These are phyloP conservation scores for Fukomys damarensis DNA, from an alignment of 2,113 vertebrate genomes.

Conservation along the genomic window DNA sequence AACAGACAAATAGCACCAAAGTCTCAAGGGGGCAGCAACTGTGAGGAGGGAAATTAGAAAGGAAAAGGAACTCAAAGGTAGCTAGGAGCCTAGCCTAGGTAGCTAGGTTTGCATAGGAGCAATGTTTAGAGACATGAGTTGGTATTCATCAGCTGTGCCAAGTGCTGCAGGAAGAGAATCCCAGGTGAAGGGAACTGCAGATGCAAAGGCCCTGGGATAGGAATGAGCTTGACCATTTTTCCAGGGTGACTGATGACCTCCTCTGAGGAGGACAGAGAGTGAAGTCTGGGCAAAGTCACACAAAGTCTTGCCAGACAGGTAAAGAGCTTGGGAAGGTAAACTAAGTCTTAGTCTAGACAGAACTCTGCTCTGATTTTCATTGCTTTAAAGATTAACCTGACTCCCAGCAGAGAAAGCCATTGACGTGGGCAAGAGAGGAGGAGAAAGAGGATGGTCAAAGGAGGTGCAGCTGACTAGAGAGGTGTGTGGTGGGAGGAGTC, in stretches of 20 bases:
- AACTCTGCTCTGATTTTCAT: background rate
- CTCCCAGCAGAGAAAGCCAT: background rate
- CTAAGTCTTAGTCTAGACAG: background rate
- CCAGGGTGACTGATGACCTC: background rate
- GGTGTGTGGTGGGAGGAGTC: background rate
- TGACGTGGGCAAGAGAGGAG: background rate
- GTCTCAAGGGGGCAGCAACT: background rate
- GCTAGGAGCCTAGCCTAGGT: background rate
- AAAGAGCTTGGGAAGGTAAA: background rate
- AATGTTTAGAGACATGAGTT: background rate
- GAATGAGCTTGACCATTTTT: background rate
- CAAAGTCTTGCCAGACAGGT: background rate
- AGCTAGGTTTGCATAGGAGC: background rate
- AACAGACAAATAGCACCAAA: background rate
- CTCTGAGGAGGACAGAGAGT: background rate
- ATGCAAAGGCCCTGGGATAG: background rate
- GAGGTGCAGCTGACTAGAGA: background rate
- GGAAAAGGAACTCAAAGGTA: background rate
- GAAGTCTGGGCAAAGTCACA: background rate
- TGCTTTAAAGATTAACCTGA: background rate
- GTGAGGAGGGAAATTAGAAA: background rate
- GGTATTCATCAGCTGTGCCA: background rate
- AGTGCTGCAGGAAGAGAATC: background rate
- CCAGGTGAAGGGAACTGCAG: background rate
- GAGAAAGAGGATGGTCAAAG: background rate